Base-by-base conservation (phyloP, 2,113 vertebrate species). In the Osmerus mordax region DNA sequence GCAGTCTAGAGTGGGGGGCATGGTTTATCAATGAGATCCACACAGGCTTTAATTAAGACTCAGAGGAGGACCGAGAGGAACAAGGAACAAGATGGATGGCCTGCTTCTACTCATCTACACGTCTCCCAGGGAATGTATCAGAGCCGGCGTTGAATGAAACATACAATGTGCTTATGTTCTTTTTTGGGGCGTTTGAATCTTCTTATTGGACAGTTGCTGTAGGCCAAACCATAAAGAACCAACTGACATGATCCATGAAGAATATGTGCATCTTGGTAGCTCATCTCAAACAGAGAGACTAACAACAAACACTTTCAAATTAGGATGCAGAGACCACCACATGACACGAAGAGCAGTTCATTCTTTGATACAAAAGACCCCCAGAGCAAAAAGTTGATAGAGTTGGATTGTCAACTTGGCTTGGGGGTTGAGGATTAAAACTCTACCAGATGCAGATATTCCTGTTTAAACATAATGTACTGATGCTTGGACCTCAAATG, bases 91-190 rank as follows among this genome's bases (percentile, higher is more conserved):
- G 73, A 65, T 52, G 81, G 41, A 69, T 82, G 80, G 58, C 82
- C 82, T 87, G 83, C 78, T 86, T 83, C 75, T 78, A 62, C 51
- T 64, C 4, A 52, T 74, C 60, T 76, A 36, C 32, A 36, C 32
- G 32, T 36, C 32, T 6, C 32, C 7, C 5, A 36, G 32, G 32
- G 32, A 36, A 36, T 36, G 32, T 36, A 36, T 7, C 5, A 8
- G 32, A 36, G 32, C 7, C 2, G 7, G 36, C 1, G 41, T 47
- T 9, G 41, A 47, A 36, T 36, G 32, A 36, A 36, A 36, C 4
- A 36, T 7, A 36, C 32, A 36, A 36, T 36, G 32, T 36, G 41
- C 9, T 9, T 47, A 47, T 47, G 41, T 1, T 47, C 41, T 47
- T 47, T 47, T 47, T 47, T 47, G 2, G 1, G 8, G 1, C 9